These are phyloP conservation scores for Drosophila neoperkinsi DNA, from an alignment of 2,888 invertebrate species.

Conservation along the genomic window DNA sequence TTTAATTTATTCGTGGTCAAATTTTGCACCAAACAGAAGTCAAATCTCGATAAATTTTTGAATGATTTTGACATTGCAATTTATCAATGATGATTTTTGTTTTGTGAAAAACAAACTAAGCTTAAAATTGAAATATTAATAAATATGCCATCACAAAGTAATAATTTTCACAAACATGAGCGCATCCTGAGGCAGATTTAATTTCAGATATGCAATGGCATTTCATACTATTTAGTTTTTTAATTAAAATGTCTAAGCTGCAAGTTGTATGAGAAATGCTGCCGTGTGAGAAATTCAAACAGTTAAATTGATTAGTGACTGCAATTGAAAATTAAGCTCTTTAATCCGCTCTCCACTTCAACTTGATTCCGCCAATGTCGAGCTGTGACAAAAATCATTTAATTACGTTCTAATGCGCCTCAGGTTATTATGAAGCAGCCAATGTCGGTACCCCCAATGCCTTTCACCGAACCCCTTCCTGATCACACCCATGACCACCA, in stretches of 20 bases:
- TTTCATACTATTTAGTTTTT: constrained; percentile 32
- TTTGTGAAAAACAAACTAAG: constrained; percentile 4
- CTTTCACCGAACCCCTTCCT: neutral
- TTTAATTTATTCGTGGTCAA: constrained; percentile 21
- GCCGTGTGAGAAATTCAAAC: constrained; percentile 13
- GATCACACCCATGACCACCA: neutral
- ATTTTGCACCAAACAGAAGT: constrained; percentile 4
- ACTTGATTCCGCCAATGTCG: constrained; percentile 41
- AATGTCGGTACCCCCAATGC: neutral
- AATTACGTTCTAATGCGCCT: constrained; percentile 55
- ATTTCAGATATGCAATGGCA: constrained; percentile 63
- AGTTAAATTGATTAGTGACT: constrained; percentile 36
- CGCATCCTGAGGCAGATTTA: constrained; percentile 34
- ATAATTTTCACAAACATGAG: neutral
- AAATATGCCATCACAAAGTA: constrained; percentile 11
- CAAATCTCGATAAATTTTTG: constrained; percentile 10
- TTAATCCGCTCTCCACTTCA: constrained; percentile 44
- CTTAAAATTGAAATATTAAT: constrained; percentile 40
- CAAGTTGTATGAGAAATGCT: constrained; percentile 2
- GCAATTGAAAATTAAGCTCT: constrained; percentile 44
- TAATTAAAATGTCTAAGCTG: constrained; percentile 53
- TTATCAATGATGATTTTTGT: constrained; percentile 21
- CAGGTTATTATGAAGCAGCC: constrained; percentile 55
- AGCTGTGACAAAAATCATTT: constrained; percentile 60
- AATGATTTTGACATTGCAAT: constrained; percentile 16